Evolutionary conservation across 2,888 invertebrate genomes (phyloP).

Genomic region (Willowsia nigromaculata): DNA sequence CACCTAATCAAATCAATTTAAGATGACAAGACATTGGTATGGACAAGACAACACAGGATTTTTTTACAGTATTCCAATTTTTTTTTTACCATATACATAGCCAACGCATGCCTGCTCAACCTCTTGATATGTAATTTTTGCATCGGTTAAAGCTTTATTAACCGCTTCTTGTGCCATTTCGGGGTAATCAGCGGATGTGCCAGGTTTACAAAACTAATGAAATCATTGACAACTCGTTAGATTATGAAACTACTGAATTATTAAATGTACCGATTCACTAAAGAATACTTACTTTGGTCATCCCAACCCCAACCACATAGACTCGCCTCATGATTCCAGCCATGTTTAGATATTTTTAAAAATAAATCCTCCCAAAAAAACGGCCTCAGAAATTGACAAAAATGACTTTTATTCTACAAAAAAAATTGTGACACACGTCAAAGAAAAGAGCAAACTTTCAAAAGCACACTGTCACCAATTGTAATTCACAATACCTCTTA

Average conservation of each 20-base stretch:
- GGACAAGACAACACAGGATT: background rate
- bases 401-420: no score
- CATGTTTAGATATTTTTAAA: constrained; percentile 20
- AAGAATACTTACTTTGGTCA: constrained; percentile 89
- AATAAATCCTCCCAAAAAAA: background rate
- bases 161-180: constrained; percentile 97
- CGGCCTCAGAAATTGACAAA: background rate
- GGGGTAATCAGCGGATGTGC: constrained; percentile 92
- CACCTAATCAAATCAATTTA: constrained; percentile 83
- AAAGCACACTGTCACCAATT: no score
- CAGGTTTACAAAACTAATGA: constrained; percentile 94
- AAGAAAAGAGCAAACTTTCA: no score
- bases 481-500: no score
- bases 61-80: background rate
- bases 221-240: constrained; percentile 5
- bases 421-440: no score
- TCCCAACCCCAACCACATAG: constrained; percentile 96
- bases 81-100: constrained; percentile 89
- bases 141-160: constrained; percentile 91
- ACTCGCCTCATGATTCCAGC: constrained; percentile 82
- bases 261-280: background rate
- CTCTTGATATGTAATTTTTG: constrained; percentile 87
- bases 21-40: background rate
- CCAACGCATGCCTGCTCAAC: constrained; percentile 95
- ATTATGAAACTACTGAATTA: background rate